Base-by-base conservation (phyloP, 2,113 vertebrate genomes). In the Tonatia bakeri region DNA sequence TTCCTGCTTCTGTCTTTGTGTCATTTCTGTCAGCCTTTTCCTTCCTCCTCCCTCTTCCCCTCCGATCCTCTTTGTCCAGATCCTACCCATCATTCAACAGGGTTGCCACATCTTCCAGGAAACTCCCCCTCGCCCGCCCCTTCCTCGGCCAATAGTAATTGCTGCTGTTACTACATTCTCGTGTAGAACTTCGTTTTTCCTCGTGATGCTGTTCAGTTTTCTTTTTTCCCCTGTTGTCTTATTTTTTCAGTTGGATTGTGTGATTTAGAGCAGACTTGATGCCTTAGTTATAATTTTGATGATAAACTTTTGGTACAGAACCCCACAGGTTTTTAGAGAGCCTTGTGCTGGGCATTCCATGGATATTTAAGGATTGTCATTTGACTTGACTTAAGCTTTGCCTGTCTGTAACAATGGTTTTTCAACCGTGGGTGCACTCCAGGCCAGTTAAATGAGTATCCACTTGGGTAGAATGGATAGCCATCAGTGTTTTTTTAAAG, bases 1-100 rank as follows among this genome's bases (percentile, higher is more conserved):
- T 85, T 80, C 52, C 52, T 92, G 56, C 22, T 72, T 88, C 61
- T 92, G 59, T 31, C 65, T 86, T 85, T 28, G 24, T 86, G 36
- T 50, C 47, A n/a, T 77, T 93, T 76, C 22, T 61, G 85, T 83
- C 61, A 83, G 16, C 43, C 20, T 50, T 69, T 80, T 94, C 33
- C 33, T 36, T 92, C 47, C 36, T 77, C 24, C 33, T 38, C 7
- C 56, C 24, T 64, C n/a, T 56, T 15, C 40, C 22, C 4, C 22
- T 54, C 4, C 20, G 67, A 40, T 90, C 45, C 26, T 88, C 36
- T 97, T 95, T 94, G 87, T 92, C 26, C 50, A 85, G 45, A 88
- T 92, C 91, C 85, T 85, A 26, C n/a, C 20, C 56, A 77, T 84
- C 7, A 69, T 76, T 87, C 87, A 86, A 38, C 59, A 77, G 22